phyloP scores from a whole-genome alignment of 1,140 invertebrate species.

The Pseudobourletiella spinata region DNA sequence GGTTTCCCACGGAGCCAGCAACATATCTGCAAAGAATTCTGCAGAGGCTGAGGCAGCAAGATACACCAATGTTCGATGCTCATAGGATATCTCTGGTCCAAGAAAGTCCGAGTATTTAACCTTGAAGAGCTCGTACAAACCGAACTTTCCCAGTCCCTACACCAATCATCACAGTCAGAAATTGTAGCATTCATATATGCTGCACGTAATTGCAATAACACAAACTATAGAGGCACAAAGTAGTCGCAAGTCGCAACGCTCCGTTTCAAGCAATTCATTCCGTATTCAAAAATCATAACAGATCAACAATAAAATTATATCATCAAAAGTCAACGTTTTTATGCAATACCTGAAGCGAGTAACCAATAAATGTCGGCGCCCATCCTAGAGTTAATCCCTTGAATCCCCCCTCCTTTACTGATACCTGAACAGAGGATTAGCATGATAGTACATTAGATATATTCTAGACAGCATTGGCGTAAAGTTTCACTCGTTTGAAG shows the following conservation, averaged over 20 bases:
- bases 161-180: not conserved
- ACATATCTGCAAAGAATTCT: conserved; percentile 59
- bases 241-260: too few species aligned
- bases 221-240: too few species aligned
- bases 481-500: not conserved
- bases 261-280: too few species aligned
- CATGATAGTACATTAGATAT: not conserved
- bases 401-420: conserved; percentile 51
- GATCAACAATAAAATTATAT: too few species aligned
- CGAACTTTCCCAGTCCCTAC: conserved; percentile 65
- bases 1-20: conserved; percentile 56
- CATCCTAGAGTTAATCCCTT: conserved; percentile 53
- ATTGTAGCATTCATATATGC: too few species aligned
- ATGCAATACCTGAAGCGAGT: conserved; percentile 57
- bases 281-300: too few species aligned
- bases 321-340: too few species aligned
- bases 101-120: conserved; percentile 47
- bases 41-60: conserved; percentile 54
- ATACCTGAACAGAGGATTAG: conserved; percentile 37
- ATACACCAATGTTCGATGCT: conserved; percentile 52
- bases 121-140: conserved; percentile 72
- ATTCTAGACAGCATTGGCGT: too few species aligned
- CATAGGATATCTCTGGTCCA: conserved; percentile 51
- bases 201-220: too few species aligned
- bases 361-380: conserved; percentile 61